A percentile compares a stretch with the other conserved stretches of the same genome.
Evolutionary conservation across 2,113 vertebrate species (phyloP).

Genomic region (Prunella fulvescens): DNA sequence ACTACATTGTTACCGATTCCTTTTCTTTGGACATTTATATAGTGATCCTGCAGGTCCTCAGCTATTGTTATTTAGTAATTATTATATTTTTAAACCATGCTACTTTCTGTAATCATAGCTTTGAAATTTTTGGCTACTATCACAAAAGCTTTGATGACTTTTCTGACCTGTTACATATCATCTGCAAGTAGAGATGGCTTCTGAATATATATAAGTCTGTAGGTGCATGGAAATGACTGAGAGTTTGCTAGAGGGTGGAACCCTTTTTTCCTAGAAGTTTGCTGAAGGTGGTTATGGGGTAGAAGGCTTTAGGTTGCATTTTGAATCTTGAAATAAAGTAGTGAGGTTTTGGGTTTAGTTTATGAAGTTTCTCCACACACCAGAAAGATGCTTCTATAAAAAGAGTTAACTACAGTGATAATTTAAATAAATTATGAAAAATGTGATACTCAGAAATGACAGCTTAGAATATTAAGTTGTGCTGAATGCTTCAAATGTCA

Average conservation of each 20-base stretch:
- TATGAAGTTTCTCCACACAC: background rate
- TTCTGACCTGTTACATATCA: background rate
- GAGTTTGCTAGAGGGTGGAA: background rate
- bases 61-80: background rate
- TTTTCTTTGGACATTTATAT: background rate
- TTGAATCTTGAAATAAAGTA: background rate
- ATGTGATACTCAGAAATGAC: background rate
- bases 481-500: background rate
- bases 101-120: background rate
- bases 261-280: background rate
- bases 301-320: background rate
- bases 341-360: background rate
- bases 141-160: background rate
- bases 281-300: background rate
- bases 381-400: background rate
- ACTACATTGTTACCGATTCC: background rate
- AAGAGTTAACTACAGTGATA: background rate
- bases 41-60: background rate
- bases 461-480: background rate
- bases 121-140: background rate
- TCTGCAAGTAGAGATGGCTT: background rate
- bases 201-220: rapidly evolving
- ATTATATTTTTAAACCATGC: background rate
- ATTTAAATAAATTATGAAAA: background rate
- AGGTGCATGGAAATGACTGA: background rate